A percentile compares a stretch with the other conserved stretches of the same genome.
Conservation (phyloP, 2,113 vertebrate species). For the Bos javanicus region DNA sequence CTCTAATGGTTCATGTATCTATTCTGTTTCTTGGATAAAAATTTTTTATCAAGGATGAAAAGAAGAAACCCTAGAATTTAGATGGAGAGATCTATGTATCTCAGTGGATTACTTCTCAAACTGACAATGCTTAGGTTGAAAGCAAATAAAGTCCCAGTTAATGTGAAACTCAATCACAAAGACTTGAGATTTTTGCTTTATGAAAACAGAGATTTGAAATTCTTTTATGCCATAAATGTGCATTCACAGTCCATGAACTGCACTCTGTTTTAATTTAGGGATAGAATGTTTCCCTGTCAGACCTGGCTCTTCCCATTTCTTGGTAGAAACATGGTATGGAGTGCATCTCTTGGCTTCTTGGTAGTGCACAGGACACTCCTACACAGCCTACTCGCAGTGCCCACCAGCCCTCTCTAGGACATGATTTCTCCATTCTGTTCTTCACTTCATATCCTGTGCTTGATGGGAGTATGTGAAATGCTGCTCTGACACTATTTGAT, state of each 20-base stretch:
- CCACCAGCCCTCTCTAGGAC: background rate
- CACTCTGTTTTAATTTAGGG: background rate
- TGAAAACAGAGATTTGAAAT: background rate
- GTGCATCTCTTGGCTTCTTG: background rate
- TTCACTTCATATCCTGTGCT: background rate
- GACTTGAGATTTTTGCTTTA: background rate
- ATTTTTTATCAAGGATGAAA: background rate
- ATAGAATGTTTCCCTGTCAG: background rate
- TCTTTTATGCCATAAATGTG: background rate
- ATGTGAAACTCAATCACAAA: background rate
- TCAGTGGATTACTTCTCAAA: background rate
- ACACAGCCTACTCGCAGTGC: background rate
- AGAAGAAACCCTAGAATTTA: background rate
- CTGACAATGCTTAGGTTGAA: background rate
- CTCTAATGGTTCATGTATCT: background rate
- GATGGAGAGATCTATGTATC: background rate
- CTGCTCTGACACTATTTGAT: background rate
- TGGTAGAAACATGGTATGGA: background rate
- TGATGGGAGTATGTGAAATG: background rate
- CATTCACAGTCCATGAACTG: background rate
- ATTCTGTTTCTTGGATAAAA: background rate
- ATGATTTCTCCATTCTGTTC: background rate
- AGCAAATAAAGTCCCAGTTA: background rate
- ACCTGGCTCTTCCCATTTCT: background rate
- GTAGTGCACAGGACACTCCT: background rate